Percentiles rank a stretch among this genome's conserved stretches.
phyloP scores from a whole-genome alignment of 1,140 invertebrate genomes.

The Zaprionus lachaisei region DNA sequence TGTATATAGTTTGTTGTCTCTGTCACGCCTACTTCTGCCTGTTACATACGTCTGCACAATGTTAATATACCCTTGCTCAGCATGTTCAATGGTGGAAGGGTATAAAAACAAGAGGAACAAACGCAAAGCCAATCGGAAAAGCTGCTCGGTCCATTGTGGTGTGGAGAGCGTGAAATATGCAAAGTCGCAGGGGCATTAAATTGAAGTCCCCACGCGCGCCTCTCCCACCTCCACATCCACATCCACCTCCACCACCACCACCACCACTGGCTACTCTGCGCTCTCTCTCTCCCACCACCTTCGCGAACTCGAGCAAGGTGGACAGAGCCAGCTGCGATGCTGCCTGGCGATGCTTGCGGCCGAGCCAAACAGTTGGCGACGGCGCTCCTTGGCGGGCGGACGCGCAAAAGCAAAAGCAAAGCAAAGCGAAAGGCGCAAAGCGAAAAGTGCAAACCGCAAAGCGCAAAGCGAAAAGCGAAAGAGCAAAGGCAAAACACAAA shows the following conservation, averaged over 20 bases:
- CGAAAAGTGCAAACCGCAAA: slow-evolving; percentile 2
- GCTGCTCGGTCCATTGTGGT: slow-evolving; percentile 15
- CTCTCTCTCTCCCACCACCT: neutral
- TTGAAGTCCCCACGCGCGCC: slow-evolving; percentile 1
- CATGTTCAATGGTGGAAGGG: too few relatives aligned
- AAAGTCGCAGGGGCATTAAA: slow-evolving; percentile 30
- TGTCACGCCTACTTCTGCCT: too few relatives aligned
- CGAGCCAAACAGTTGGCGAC: slow-evolving; percentile 64
- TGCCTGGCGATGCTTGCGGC: neutral
- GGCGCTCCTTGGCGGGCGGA: slow-evolving; percentile 68
- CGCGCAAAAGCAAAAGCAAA: slow-evolving; percentile 34
- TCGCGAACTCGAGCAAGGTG: slow-evolving; percentile 11
- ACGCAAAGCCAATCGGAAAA: slow-evolving; percentile 28
- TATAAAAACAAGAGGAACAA: slow-evolving; percentile 10
- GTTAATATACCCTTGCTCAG: too few relatives aligned
- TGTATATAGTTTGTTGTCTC: too few relatives aligned
- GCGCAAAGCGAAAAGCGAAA: slow-evolving; percentile 27
- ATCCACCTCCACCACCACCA: neutral
- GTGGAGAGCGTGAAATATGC: slow-evolving; percentile 68
- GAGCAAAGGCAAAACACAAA: neutral
- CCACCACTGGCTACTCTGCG: too few relatives aligned
- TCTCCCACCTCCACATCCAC: neutral
- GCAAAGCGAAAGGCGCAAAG: slow-evolving; percentile 24
- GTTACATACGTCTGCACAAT: too few relatives aligned
- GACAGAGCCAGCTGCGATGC: neutral